Conservation (phyloP, 2,113 vertebrate species). For the Platysternon megacephalum region DNA sequence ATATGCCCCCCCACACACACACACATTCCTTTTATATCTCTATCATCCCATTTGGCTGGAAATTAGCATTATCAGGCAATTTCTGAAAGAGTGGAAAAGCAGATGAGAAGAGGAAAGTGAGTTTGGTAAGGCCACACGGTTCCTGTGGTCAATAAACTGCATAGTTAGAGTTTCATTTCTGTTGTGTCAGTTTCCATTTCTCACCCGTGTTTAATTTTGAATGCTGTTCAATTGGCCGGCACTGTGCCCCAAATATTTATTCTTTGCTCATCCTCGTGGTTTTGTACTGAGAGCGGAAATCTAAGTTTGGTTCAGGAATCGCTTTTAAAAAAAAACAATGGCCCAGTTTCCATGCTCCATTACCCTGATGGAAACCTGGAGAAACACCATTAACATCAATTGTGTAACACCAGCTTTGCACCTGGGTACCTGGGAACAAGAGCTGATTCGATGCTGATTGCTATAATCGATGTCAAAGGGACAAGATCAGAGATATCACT, state of each 20-base stretch:
- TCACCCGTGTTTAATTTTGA: slow-evolving; percentile 53
- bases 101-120: background rate
- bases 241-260: background rate
- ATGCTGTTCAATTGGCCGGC: slow-evolving; percentile 49
- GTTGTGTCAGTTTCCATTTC: slow-evolving; percentile 56
- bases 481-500: background rate
- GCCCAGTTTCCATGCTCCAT: slow-evolving; percentile 21
- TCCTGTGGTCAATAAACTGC: slow-evolving; percentile 1
- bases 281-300: slow-evolving; percentile 32
- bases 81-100: background rate
- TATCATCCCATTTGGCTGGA: background rate
- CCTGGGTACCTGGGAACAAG: background rate
- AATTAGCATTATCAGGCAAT: background rate
- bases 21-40: background rate
- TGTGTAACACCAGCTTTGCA: background rate
- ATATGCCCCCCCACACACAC: background rate
- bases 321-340: background rate
- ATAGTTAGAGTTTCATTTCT: slow-evolving; percentile 54
- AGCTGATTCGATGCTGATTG: background rate
- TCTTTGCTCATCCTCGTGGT: slow-evolving; percentile 10
- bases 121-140: background rate
- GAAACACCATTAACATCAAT: background rate
- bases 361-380: slow-evolving; percentile 1
- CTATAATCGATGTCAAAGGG: background rate
- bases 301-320: slow-evolving; percentile 28